Evolutionary conservation across 2,797 vertebrate genomes (phyloP).

Genomic region (Chelonia mydas): DNA sequence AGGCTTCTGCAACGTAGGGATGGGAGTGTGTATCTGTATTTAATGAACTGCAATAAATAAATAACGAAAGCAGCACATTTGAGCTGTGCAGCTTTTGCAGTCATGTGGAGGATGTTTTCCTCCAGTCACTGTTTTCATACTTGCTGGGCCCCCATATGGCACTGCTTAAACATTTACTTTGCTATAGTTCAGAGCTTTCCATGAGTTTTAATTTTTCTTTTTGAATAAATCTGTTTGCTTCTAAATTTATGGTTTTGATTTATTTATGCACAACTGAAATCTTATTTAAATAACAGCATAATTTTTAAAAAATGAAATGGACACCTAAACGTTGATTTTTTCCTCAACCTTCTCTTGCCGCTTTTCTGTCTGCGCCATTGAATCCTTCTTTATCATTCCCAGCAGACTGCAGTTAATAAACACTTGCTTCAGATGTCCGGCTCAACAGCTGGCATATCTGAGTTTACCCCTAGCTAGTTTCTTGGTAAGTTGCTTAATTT

Average conservation of each 20-base stretch:
- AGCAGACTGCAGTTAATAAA: background rate
- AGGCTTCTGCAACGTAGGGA: background rate
- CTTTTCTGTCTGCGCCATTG: background rate
- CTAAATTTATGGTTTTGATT: background rate
- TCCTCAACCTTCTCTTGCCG: background rate
- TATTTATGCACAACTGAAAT: background rate
- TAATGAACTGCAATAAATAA: background rate
- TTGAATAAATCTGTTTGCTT: background rate
- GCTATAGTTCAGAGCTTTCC: background rate
- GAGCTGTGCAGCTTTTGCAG: background rate
- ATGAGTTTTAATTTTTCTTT: background rate
- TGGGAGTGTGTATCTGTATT: constrained; percentile 1
- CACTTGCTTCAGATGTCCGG: background rate
- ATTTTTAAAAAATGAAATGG: background rate
- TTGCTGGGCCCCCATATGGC: background rate
- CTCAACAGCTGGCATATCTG: background rate
- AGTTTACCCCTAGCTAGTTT: constrained; percentile 2
- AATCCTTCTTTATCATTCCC: background rate
- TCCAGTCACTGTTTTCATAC: background rate
- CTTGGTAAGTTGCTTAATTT: background rate
- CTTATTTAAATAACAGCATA: background rate
- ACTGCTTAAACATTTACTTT: background rate
- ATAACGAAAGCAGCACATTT: constrained; percentile 15
- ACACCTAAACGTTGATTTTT: background rate
- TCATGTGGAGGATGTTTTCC: background rate